Percentiles rank a stretch among this genome's conserved stretches.
phyloP scores from a whole-genome alignment of 2,797 vertebrate genomes.

The Crenichthys baileyi region DNA sequence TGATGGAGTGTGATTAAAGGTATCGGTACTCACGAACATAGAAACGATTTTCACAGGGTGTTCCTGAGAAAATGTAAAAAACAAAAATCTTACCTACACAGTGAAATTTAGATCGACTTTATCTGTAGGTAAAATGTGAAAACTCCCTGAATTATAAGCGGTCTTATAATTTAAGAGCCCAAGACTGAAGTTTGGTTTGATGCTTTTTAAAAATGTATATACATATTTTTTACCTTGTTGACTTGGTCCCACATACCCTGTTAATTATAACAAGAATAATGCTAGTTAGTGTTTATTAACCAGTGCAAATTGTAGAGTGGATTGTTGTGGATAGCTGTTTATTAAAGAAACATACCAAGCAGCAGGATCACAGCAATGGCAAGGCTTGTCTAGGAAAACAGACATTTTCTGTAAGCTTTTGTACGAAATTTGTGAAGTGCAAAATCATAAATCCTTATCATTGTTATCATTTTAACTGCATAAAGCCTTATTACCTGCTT shows the following conservation, averaged over 20 bases:
- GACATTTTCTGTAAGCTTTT: background rate
- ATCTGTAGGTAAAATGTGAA: background rate
- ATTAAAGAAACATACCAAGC: constrained; percentile 40
- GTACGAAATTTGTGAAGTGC: too few species aligned
- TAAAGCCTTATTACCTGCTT: too few species aligned
- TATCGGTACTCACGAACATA: background rate
- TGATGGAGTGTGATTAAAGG: background rate
- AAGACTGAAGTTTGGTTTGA: too few species aligned
- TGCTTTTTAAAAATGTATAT: too few species aligned
- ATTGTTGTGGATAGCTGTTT: background rate
- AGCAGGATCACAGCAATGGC: constrained; percentile 28
- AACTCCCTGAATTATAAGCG: background rate
- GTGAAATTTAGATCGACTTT: background rate
- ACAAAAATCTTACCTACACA: background rate
- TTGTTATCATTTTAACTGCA: too few species aligned
- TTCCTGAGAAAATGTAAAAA: background rate
- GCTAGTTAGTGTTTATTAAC: background rate
- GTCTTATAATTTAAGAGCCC: background rate
- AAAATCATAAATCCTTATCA: too few species aligned
- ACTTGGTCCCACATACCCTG: background rate
- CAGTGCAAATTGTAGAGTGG: background rate
- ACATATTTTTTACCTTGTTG: background rate
- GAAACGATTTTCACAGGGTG: background rate
- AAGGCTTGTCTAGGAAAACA: constrained; percentile 30
- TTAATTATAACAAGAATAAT: background rate